These are phyloP conservation scores for Oxycera nigricornis DNA, from an alignment of 2,888 invertebrate species.

Conservation along the genomic window DNA sequence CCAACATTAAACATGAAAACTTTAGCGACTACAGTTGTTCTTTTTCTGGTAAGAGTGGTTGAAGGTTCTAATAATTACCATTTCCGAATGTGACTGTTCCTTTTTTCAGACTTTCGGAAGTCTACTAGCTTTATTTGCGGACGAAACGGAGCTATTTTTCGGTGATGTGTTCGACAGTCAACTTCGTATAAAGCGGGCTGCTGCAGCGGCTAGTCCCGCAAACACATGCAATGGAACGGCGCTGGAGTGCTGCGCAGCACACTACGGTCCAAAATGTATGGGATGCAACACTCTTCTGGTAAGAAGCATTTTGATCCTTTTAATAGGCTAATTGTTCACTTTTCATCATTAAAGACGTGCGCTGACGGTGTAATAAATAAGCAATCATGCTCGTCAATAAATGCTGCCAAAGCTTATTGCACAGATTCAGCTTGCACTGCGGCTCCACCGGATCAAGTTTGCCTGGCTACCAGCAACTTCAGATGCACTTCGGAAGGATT, in stretches of 20 bases:
- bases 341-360: constrained; percentile 10
- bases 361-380: constrained; percentile 2
- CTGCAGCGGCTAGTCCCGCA: not conserved
- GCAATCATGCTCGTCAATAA: constrained; percentile 12
- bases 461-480: not conserved
- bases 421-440: not conserved
- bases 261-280: not conserved
- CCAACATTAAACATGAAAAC: too few relatives aligned
- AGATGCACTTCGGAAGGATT: constrained; percentile 61
- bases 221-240: not conserved
- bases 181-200: not conserved
- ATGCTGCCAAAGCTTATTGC: constrained; percentile 13
- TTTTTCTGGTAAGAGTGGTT: too few relatives aligned
- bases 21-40: too few relatives aligned
- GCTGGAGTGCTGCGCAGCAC: not conserved
- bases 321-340: not conserved
- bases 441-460: not conserved
- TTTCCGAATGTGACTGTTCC: too few relatives aligned
- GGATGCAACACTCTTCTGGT: constrained; percentile 7
- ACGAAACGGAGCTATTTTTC: too few relatives aligned
- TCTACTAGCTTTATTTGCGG: too few relatives aligned
- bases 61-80: too few relatives aligned
- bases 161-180: too few relatives aligned
- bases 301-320: not conserved
- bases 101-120: too few relatives aligned